These are phyloP conservation scores for Catonia carolina DNA, from an alignment of 2,888 invertebrate genomes.

Conservation along the genomic window DNA sequence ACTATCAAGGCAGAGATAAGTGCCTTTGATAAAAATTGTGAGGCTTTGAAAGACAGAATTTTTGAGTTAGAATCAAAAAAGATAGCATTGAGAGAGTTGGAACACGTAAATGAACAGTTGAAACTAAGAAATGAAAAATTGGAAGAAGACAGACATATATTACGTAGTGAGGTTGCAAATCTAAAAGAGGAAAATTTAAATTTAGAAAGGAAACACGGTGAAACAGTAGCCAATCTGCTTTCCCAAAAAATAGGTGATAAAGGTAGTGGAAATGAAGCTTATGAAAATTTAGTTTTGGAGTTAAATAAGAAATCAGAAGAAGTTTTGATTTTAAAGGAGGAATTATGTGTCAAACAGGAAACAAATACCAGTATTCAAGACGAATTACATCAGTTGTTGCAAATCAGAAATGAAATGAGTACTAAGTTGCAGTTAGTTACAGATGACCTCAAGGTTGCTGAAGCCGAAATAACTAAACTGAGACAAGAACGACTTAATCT, in stretches of 20 bases:
- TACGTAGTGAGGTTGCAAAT: background rate
- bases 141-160: background rate
- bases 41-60: background rate
- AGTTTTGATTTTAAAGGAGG: background rate
- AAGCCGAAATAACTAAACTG: too few species aligned
- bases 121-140: conserved; percentile 1
- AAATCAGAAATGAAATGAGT: too few species aligned
- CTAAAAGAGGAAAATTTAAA: conserved; percentile 5
- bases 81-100: background rate
- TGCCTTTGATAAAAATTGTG: background rate
- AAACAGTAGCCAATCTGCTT: background rate
- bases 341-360: conserved; percentile 39
- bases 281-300: conserved; percentile 6
- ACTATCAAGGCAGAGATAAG: background rate
- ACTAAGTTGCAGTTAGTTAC: too few species aligned
- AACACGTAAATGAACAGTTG: background rate
- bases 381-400: too few species aligned
- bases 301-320: conserved; percentile 6
- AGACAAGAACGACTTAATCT: too few species aligned
- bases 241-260: background rate
- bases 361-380: background rate
- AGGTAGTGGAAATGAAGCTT: background rate
- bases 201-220: conserved; percentile 4
- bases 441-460: too few species aligned
- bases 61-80: background rate